Percentiles rank a stretch among this genome's conserved stretches.
Conservation (phyloP, 92 coral and sea anemone species). For the Porites divaricata region DNA sequence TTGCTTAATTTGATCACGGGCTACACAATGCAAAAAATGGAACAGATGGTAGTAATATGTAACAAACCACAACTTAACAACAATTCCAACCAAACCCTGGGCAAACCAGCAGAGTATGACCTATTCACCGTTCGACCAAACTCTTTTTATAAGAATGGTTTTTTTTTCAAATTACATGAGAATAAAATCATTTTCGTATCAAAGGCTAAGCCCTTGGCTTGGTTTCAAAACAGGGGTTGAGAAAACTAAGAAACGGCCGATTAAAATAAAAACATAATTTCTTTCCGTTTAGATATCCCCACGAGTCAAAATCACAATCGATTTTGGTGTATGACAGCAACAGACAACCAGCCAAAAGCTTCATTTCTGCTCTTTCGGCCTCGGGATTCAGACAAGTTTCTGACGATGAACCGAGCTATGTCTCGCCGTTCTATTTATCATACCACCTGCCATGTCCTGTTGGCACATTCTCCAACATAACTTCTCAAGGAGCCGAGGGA, state of each 20-base stretch:
- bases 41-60: no score
- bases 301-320: neutral
- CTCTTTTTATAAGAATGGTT: no score
- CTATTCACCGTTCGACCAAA: no score
- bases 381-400: neutral
- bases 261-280: no score
- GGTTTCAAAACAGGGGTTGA: neutral
- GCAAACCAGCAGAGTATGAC: no score
- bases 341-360: neutral
- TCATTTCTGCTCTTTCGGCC: neutral
- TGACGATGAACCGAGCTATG: neutral
- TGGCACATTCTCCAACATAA: constrained; percentile 2
- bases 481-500: neutral
- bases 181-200: no score
- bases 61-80: no score
- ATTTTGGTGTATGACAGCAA: neutral
- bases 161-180: no score
- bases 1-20: no score
- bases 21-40: no score
- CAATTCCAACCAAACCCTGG: no score
- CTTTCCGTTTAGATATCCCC: neutral
- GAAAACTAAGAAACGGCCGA: neutral
- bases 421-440: no score
- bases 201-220: neutral
- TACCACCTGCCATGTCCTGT: neutral